phyloP scores from a whole-genome alignment of 1,140 invertebrate genomes.

The Danaus melanippus region DNA sequence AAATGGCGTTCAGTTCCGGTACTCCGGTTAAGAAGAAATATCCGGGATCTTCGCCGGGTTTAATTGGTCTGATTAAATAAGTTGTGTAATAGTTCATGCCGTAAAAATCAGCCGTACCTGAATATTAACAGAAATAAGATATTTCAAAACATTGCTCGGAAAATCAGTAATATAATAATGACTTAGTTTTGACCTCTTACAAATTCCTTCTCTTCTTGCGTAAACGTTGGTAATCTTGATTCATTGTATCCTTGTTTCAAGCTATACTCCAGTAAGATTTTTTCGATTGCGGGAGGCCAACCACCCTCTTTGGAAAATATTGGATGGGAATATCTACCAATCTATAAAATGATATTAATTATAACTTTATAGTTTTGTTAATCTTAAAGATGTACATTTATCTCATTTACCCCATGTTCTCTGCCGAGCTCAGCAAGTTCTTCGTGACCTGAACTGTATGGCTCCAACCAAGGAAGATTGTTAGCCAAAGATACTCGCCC shows the following conservation, averaged over 20 bases:
- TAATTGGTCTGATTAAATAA: conserved; percentile 17
- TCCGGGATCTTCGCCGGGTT: conserved; percentile 10
- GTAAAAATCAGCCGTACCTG: conserved; percentile 38
- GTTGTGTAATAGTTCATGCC: conserved; percentile 31
- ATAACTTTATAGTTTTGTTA: background rate
- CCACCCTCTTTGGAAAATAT: conserved; percentile 18
- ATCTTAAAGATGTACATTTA: background rate
- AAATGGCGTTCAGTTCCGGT: conserved; percentile 18
- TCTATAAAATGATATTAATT: conserved; percentile 9
- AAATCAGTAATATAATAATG: conserved; percentile 16
- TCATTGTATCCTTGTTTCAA: conserved; percentile 15
- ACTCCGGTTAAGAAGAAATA: conserved; percentile 19
- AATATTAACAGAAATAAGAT: conserved; percentile 2
- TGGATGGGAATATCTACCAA: conserved; percentile 17
- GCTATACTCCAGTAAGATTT: conserved; percentile 11
- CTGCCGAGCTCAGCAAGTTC: conserved; percentile 22
- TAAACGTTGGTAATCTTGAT: conserved; percentile 18
- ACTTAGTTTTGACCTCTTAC: conserved; percentile 10
- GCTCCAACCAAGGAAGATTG: conserved; percentile 19
- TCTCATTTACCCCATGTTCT: conserved; percentile 21
- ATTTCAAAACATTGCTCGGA: conserved; percentile 22
- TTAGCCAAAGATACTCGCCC: conserved; percentile 18
- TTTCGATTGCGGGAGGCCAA: conserved; percentile 16
- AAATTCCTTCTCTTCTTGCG: conserved; percentile 17
- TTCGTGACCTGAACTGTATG: conserved; percentile 7